A percentile compares a stretch with the other conserved stretches of the same genome.
phyloP scores from a whole-genome alignment of 2,888 invertebrate species.

The Melinaea marsaeus region DNA sequence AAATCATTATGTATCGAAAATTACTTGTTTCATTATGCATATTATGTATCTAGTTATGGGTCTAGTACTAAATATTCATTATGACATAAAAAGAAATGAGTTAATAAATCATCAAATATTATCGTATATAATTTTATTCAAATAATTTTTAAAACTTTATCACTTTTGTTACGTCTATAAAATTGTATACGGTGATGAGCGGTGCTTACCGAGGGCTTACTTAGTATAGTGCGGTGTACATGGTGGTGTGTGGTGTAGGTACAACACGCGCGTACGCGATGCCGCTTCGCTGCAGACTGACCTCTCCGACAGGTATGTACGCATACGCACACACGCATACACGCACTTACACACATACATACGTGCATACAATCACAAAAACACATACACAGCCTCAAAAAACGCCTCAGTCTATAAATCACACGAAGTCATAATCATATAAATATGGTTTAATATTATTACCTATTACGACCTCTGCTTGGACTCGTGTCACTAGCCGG shows the following conservation, averaged over 20 bases:
- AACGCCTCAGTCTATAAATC: neutral
- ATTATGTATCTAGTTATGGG: too few relatives aligned
- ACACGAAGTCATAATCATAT: neutral
- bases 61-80: too few relatives aligned
- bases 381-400: neutral
- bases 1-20: too few relatives aligned
- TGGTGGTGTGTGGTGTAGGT: constrained; percentile 33
- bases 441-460: too few relatives aligned
- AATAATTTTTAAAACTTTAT: too few relatives aligned
- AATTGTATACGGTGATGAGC: constrained; percentile 7
- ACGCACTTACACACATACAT: constrained; percentile 4
- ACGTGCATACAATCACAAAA: neutral
- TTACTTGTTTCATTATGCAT: too few relatives aligned
- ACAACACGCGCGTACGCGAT: constrained; percentile 46
- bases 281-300: constrained; percentile 62
- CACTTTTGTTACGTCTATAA: neutral
- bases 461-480: too few relatives aligned
- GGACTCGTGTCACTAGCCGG: too few relatives aligned
- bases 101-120: too few relatives aligned
- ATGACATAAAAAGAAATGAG: too few relatives aligned
- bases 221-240: constrained; percentile 15
- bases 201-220: constrained; percentile 12
- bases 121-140: too few relatives aligned
- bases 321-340: constrained; percentile 2
- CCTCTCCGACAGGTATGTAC: constrained; percentile 63